A percentile compares a stretch with the other conserved stretches of the same genome.
These are phyloP conservation scores for Clusia tigrina DNA, from an alignment of 2,888 invertebrate genomes.

Conservation along the genomic window DNA sequence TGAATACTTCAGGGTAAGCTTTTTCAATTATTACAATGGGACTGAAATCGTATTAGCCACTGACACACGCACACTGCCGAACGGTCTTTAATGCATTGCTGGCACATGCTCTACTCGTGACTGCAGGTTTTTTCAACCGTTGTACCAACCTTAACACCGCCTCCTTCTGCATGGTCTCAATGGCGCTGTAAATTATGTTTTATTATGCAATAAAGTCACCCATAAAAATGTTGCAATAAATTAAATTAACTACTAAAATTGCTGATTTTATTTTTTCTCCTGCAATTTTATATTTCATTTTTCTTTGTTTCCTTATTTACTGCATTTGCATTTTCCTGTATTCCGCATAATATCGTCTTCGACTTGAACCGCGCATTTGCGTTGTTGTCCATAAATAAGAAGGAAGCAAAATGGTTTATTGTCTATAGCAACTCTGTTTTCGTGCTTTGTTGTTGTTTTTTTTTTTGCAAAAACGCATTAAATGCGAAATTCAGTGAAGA, in stretches of 20 bases:
- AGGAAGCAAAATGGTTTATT: constrained; percentile 12
- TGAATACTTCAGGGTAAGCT: too few species aligned
- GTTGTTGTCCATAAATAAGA: not conserved
- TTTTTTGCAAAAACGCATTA: not conserved
- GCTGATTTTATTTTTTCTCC: constrained; percentile 60
- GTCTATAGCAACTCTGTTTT: constrained; percentile 1
- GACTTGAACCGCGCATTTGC: not conserved
- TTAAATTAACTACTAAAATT: constrained; percentile 66
- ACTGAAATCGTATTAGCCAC: too few species aligned
- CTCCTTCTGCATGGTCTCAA: constrained; percentile 48
- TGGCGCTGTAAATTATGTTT: constrained; percentile 65
- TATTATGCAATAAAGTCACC: constrained; percentile 66
- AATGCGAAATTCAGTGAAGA: not conserved
- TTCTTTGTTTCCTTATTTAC: constrained; percentile 27
- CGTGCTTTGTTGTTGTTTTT: not conserved
- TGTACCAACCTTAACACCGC: too few species aligned
- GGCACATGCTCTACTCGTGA: too few species aligned
- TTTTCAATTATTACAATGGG: too few species aligned
- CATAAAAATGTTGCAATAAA: constrained; percentile 66
- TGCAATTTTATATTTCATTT: constrained; percentile 29
- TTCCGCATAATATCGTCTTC: not conserved
- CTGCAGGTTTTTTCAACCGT: too few species aligned
- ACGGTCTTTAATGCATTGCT: too few species aligned
- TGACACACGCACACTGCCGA: too few species aligned
- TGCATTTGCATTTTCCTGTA: constrained; percentile 30